Evolutionary conservation across 2,888 invertebrate genomes (phyloP).

Genomic region (Harpagoxenus sublaevis): DNA sequence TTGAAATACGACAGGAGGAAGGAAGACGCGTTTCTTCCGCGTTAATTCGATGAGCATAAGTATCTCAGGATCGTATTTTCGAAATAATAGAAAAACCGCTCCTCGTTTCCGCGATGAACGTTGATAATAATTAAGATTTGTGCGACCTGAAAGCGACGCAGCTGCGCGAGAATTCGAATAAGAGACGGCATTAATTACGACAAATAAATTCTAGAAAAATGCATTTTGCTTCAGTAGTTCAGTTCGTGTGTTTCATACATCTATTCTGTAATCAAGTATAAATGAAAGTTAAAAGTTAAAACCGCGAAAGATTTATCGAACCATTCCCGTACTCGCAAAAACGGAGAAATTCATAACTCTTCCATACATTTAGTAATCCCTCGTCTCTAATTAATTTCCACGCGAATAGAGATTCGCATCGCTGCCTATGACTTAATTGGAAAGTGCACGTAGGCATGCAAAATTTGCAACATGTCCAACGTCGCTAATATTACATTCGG

Average conservation of each 20-base stretch:
- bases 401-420: conserved; percentile 19
- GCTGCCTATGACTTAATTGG: conserved; percentile 28
- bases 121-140: conserved; percentile 15
- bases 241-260: background rate
- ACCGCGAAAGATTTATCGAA: background rate
- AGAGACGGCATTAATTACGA: conserved; percentile 29
- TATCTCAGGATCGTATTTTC: background rate
- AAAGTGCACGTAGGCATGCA: conserved; percentile 20
- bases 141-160: conserved; percentile 3
- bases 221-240: background rate
- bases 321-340: background rate
- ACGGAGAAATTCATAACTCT: background rate
- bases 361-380: conserved; percentile 28
- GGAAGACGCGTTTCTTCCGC: background rate
- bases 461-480: background rate
- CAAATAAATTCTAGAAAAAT: conserved; percentile 24
- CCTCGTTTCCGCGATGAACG: background rate
- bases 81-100: background rate
- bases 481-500: conserved; percentile 2
- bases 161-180: conserved; percentile 7
- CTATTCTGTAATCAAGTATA: conserved; percentile 12
- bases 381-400: conserved; percentile 30
- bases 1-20: background rate
- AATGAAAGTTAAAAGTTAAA: conserved; percentile 25
- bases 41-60: conserved; percentile 15